Evolutionary conservation across 2,113 vertebrate species (phyloP).

Genomic region (Salvelinus sp.): DNA sequence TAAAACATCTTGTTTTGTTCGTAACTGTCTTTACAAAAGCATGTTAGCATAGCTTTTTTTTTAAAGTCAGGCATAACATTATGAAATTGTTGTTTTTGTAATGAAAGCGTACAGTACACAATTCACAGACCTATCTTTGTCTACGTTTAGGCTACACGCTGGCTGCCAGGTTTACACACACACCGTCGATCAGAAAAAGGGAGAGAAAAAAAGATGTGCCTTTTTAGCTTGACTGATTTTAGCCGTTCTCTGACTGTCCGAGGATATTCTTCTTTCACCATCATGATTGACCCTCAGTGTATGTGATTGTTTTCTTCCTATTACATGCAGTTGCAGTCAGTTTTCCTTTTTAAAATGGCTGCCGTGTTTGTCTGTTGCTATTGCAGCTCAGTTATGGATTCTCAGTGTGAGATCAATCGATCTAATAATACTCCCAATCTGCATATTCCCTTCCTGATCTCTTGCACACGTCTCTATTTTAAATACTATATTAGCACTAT

Average conservation of each 20-base stretch:
- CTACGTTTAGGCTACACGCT: constrained; percentile 54
- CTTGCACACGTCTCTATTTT: constrained; percentile 5
- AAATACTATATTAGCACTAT: not conserved
- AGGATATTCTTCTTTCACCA: constrained; percentile 19
- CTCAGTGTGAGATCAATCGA: constrained; percentile 11
- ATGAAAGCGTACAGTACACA: constrained; percentile 8
- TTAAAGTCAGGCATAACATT: constrained; percentile 20
- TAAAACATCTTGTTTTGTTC: constrained; percentile 26
- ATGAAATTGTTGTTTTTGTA: constrained; percentile 14
- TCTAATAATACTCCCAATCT: constrained; percentile 36
- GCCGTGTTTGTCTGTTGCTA: constrained; percentile 53
- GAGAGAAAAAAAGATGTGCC: constrained; percentile 74
- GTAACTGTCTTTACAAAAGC: constrained; percentile 40
- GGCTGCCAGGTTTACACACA: constrained; percentile 67
- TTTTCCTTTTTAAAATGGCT: constrained; percentile 58
- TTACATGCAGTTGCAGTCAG: constrained; percentile 58
- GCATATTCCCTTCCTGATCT: constrained; percentile 20
- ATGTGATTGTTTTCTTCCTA: constrained; percentile 71
- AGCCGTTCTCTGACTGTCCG: constrained; percentile 52
- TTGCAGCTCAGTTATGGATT: too few species aligned
- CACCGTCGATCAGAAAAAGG: constrained; percentile 63
- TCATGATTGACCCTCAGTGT: constrained; percentile 53
- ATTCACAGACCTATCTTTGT: constrained; percentile 33
- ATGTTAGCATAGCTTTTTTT: constrained; percentile 37
- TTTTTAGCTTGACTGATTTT: constrained; percentile 72